Conservation (phyloP, 1,140 invertebrate genomes). For the Brachionus manjavacas region DNA sequence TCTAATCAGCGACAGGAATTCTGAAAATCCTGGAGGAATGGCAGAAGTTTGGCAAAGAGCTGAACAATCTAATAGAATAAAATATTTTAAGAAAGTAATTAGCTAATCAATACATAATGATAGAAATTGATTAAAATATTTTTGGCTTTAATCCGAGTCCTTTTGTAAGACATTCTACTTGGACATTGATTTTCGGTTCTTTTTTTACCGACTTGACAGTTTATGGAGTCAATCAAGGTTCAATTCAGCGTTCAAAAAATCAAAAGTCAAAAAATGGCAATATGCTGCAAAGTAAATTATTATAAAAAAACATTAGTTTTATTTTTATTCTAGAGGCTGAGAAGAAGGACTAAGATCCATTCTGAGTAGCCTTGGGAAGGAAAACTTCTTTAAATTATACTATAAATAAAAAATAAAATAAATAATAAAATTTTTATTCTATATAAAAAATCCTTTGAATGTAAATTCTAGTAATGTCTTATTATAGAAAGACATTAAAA, state of each 20-base stretch:
- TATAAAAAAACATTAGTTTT: not conserved
- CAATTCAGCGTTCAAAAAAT: slow-evolving; percentile 88
- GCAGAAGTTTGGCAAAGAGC: slow-evolving; percentile 50
- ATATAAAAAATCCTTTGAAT: too few species aligned
- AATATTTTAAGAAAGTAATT: slow-evolving; percentile 18
- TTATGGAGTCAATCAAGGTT: slow-evolving; percentile 86
- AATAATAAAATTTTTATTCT: too few species aligned
- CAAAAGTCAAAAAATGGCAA: slow-evolving; percentile 55
- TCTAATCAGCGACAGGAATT: slow-evolving; percentile 1
- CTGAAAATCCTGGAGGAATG: not conserved
- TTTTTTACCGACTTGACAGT: slow-evolving; percentile 84
- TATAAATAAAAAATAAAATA: too few species aligned
- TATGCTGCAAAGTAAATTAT: slow-evolving; percentile 43
- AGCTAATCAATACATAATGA: not conserved
- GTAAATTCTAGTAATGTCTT: too few species aligned
- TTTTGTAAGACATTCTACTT: slow-evolving; percentile 74
- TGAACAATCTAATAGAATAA: not conserved
- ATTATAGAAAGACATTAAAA: too few species aligned
- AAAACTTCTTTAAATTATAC: too few species aligned
- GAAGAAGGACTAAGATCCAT: too few species aligned
- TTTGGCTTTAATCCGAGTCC: slow-evolving; percentile 64
- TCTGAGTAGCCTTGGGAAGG: too few species aligned
- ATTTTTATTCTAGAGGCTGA: too few species aligned
- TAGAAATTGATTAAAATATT: not conserved
- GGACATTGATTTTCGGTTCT: slow-evolving; percentile 80